These are phyloP conservation scores for Anastrepha ludens DNA, from an alignment of 1,140 invertebrate genomes.

Conservation along the genomic window DNA sequence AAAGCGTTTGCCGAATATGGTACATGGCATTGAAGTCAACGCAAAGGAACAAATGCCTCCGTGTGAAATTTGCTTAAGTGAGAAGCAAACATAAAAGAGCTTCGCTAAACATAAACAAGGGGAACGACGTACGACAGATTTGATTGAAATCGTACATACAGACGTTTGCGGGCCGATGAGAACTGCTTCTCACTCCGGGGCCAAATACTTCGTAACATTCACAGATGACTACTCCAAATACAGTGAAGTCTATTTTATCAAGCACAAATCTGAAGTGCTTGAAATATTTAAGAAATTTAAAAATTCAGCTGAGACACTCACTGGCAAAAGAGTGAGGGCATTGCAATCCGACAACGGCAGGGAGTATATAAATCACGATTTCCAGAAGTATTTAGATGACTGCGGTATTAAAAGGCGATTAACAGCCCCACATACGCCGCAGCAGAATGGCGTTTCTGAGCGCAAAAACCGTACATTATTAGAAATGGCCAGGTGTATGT, in stretches of 20 bases:
- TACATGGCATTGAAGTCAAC: not conserved
- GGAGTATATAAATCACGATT: slow-evolving; percentile 7
- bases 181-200: not conserved
- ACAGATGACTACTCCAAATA: not conserved
- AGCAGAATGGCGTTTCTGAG: slow-evolving; percentile 68
- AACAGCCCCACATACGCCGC: slow-evolving; percentile 57
- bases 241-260: not conserved
- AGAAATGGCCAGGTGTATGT: slow-evolving; percentile 61
- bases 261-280: not conserved
- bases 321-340: not conserved
- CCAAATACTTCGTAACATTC: slow-evolving; percentile 14
- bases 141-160: slow-evolving; percentile 55
- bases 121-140: not conserved
- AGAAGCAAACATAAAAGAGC: not conserved
- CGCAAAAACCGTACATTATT: slow-evolving; percentile 62
- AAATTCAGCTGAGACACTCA: not conserved
- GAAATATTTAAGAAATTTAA: not conserved
- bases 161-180: slow-evolving; percentile 22
- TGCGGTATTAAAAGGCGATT: slow-evolving; percentile 18
- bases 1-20: not conserved
- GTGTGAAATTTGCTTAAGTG: slow-evolving; percentile 11
- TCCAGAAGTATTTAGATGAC: not conserved
- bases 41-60: not conserved
- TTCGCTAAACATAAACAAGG: slow-evolving; percentile 8
- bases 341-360: slow-evolving; percentile 15